phyloP scores from a whole-genome alignment of 1,140 invertebrate genomes.

The Aricia agestis region DNA sequence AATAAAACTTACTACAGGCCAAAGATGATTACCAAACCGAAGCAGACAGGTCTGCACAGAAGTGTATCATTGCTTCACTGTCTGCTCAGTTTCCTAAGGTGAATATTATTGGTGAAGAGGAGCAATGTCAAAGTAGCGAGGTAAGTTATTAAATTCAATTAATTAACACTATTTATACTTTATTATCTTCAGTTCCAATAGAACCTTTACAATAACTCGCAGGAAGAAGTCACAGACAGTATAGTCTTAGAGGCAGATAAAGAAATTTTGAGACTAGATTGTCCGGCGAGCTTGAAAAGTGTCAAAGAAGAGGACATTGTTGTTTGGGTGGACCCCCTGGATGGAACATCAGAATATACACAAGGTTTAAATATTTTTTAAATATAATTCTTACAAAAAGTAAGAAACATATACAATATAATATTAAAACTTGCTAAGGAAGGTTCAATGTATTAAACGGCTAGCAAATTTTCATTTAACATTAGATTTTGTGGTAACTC shows the following conservation, averaged over 20 bases:
- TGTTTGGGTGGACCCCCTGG: constrained; percentile 98
- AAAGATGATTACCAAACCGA: constrained; percentile 97
- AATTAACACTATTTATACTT: too few species aligned
- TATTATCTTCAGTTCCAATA: too few species aligned
- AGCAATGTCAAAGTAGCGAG: constrained; percentile 74
- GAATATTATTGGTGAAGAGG: constrained; percentile 96
- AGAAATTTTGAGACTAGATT: constrained; percentile 81
- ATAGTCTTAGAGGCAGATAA: constrained; percentile 82
- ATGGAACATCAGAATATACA: constrained; percentile 96
- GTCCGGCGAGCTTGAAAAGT: constrained; percentile 82
- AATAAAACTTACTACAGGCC: constrained; percentile 75
- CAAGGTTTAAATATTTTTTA: constrained; percentile 75
- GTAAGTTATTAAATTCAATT: constrained; percentile 41
- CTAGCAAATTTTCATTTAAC: background rate
- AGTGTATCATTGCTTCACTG: constrained; percentile 93
- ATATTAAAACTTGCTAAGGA: background rate
- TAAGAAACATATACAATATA: background rate
- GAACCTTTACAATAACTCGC: constrained; percentile 20
- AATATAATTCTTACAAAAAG: background rate
- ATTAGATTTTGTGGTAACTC: background rate
- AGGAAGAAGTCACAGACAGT: constrained; percentile 82
- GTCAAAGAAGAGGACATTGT: constrained; percentile 85
- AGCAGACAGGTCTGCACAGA: constrained; percentile 95
- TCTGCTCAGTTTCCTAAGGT: constrained; percentile 89
- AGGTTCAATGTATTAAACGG: background rate